These are phyloP conservation scores for Leptothorax acervorum DNA, from an alignment of 2,888 invertebrate genomes.

Conservation along the genomic window DNA sequence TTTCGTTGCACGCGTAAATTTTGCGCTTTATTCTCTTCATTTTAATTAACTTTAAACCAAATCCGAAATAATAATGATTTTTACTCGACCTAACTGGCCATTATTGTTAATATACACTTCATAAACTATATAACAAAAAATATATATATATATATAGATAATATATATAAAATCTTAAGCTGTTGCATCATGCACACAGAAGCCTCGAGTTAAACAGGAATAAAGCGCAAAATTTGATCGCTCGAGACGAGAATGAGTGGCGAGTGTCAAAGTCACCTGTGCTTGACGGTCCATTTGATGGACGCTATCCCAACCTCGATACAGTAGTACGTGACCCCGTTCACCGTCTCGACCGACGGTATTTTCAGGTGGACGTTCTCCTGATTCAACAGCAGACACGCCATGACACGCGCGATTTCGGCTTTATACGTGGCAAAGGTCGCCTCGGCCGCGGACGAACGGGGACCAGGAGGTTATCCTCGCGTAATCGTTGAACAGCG, in stretches of 20 bases:
- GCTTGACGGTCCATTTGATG: conserved; percentile 93
- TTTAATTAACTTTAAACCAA: neutral
- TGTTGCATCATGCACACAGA: neutral
- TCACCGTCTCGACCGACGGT: conserved; percentile 88
- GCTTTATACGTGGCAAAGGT: conserved; percentile 45
- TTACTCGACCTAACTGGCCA: too few species aligned
- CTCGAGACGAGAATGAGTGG: neutral
- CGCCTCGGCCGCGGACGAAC: conserved; percentile 22
- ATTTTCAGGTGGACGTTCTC: conserved; percentile 90
- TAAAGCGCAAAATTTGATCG: neutral
- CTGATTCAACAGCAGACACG: conserved; percentile 90
- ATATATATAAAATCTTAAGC: neutral
- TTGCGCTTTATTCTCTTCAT: neutral
- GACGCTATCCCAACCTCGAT: conserved; percentile 90
- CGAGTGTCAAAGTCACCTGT: conserved; percentile 86
- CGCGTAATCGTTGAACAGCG: neutral
- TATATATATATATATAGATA: too few species aligned
- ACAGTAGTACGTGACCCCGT: conserved; percentile 91
- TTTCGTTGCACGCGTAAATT: neutral
- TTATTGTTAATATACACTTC: too few species aligned
- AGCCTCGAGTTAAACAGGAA: neutral
- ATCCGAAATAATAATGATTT: too few species aligned
- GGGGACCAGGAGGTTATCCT: conserved; percentile 62
- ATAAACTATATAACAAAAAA: too few species aligned
- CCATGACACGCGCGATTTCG: conserved; percentile 87